Evolutionary conservation across 2,113 vertebrate species (phyloP).

Genomic region (Jaculus jaculus): DNA sequence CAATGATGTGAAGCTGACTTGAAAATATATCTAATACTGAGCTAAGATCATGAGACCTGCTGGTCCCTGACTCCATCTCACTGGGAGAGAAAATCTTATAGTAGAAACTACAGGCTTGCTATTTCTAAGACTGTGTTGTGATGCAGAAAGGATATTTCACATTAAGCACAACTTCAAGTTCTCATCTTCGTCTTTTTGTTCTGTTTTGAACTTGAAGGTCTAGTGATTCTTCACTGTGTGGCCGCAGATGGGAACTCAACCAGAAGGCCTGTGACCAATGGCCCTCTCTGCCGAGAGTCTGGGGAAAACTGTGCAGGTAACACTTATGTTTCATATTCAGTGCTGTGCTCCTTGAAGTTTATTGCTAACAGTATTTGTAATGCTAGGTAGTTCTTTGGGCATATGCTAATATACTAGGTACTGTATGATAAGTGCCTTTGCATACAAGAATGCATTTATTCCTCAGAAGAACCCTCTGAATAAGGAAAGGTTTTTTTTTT

Average conservation of each 20-base stretch:
- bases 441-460: neutral
- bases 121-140: neutral
- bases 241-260: constrained; percentile 75
- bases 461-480: neutral
- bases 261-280: constrained; percentile 50
- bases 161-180: neutral
- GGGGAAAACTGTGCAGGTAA: constrained; percentile 79
- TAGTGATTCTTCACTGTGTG: constrained; percentile 68
- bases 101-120: neutral
- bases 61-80: neutral
- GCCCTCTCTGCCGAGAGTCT: constrained; percentile 48
- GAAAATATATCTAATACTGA: neutral
- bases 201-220: constrained; percentile 71
- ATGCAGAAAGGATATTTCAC: neutral
- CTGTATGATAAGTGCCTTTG: neutral
- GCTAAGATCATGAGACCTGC: neutral
- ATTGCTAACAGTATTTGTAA: neutral
- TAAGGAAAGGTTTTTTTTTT: neutral
- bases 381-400: neutral
- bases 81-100: neutral
- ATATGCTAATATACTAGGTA: neutral
- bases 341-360: neutral
- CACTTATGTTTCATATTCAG: neutral
- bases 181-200: constrained; percentile 38
- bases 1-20: neutral